Percentiles rank a stretch among this genome's conserved stretches.
These are phyloP conservation scores for Amblyopsis hoosieri DNA, from an alignment of 2,797 vertebrate species.

Conservation along the genomic window DNA sequence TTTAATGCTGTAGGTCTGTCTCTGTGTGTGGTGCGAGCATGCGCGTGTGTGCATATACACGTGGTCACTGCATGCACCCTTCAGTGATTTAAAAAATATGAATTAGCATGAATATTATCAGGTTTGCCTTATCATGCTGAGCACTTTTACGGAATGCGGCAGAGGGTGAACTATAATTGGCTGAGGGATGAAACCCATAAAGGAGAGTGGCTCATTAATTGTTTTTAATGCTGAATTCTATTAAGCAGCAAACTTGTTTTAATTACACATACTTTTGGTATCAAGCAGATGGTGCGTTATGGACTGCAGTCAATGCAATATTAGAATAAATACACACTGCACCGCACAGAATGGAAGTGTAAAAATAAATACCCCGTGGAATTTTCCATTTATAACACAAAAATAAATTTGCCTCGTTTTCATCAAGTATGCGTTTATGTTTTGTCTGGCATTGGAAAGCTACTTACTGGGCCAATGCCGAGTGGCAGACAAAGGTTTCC, in stretches of 20 bases:
- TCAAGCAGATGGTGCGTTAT: conserved; percentile 73
- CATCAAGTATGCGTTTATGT: conserved; percentile 19
- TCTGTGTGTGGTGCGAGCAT: conserved; percentile 6
- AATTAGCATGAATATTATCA: conserved; percentile 40
- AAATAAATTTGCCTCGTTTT: conserved; percentile 44
- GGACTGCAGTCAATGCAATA: conserved; percentile 53
- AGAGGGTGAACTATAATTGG: conserved; percentile 58
- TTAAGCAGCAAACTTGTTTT: conserved; percentile 72
- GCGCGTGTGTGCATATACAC: not conserved
- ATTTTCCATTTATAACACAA: conserved; percentile 38
- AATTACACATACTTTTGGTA: conserved; percentile 70
- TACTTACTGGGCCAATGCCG: too few species aligned
- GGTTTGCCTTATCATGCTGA: conserved; percentile 37
- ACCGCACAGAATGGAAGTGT: conserved; percentile 27
- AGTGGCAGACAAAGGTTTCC: not conserved
- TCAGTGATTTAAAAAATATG: conserved; percentile 16
- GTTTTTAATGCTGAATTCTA: conserved; percentile 62
- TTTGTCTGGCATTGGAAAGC: conserved; percentile 3
- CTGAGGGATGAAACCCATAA: conserved; percentile 57
- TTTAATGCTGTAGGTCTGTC: not conserved
- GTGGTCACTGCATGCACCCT: conserved; percentile 7
- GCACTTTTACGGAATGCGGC: conserved; percentile 37
- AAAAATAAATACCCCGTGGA: conserved; percentile 38
- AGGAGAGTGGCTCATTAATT: conserved; percentile 59
- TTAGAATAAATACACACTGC: conserved; percentile 58